Percentiles rank a stretch among this genome's conserved stretches.
Evolutionary conservation across 2,888 invertebrate species (phyloP).

Genomic region (Acholoe squamosa): DNA sequence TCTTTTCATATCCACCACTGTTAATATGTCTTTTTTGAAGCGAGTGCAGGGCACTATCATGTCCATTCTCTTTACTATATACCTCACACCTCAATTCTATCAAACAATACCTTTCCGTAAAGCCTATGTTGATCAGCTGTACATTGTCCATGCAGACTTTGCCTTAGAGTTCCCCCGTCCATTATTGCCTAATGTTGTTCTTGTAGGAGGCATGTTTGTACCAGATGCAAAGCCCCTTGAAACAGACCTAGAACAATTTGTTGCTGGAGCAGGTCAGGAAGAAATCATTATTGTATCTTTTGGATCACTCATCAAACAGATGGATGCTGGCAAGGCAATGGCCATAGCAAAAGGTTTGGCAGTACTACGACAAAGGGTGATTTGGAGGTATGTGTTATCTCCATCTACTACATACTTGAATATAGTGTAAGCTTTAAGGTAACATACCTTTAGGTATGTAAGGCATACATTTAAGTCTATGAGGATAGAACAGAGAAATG

Average conservation of each 20-base stretch:
- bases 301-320: not conserved
- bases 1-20: not conserved
- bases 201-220: constrained; percentile 23
- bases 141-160: not conserved
- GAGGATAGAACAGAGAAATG: no score
- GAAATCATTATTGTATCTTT: constrained; percentile 28
- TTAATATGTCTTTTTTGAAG: constrained; percentile 25
- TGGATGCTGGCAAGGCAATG: not conserved
- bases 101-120: not conserved
- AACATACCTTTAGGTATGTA: no score
- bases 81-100: not conserved
- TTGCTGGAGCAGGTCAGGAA: not conserved
- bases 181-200: constrained; percentile 21
- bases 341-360: not conserved
- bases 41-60: not conserved
- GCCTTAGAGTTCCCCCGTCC: constrained; percentile 26
- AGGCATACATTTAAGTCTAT: no score
- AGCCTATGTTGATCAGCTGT: not conserved
- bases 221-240: not conserved
- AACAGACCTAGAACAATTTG: not conserved
- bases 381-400: constrained; percentile 23
- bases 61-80: not conserved
- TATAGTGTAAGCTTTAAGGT: no score
- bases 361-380: not conserved
- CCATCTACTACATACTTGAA: no score